Percentiles rank a stretch among this genome's conserved stretches.
These are phyloP conservation scores for Nematolebias whitei DNA, from an alignment of 2,113 vertebrate genomes.

Conservation along the genomic window DNA sequence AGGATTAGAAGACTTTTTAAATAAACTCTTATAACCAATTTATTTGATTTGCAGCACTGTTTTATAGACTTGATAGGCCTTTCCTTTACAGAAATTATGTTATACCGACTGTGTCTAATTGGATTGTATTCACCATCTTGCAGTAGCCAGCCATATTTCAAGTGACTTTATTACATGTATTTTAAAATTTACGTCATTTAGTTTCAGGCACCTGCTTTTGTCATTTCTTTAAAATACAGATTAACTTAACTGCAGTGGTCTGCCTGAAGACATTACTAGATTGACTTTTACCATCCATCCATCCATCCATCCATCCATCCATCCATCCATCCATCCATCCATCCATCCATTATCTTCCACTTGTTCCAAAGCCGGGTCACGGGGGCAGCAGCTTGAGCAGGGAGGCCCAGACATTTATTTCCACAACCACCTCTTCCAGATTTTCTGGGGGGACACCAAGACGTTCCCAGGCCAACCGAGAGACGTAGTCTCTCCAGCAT, in stretches of 20 bases:
- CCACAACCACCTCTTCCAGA: too few relatives aligned
- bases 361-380: too few relatives aligned
- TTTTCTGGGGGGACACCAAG: too few relatives aligned
- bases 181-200: neutral
- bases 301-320: too few relatives aligned
- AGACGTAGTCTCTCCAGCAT: too few relatives aligned
- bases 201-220: neutral
- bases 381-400: too few relatives aligned
- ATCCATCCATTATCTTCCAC: too few relatives aligned
- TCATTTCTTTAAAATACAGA: too few relatives aligned
- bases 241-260: neutral
- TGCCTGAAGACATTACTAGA: neutral
- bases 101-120: constrained; percentile 10
- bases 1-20: neutral
- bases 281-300: too few relatives aligned
- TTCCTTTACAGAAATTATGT: constrained; percentile 7
- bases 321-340: too few relatives aligned
- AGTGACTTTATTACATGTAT: neutral
- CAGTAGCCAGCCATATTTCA: neutral
- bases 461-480: too few relatives aligned
- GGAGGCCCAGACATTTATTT: too few relatives aligned
- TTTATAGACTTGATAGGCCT: neutral
- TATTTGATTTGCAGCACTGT: neutral
- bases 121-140: constrained; percentile 1
- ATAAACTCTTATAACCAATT: neutral